Base-by-base conservation (phyloP, 2,797 vertebrate species). In the Bradypodion ventrale region DNA sequence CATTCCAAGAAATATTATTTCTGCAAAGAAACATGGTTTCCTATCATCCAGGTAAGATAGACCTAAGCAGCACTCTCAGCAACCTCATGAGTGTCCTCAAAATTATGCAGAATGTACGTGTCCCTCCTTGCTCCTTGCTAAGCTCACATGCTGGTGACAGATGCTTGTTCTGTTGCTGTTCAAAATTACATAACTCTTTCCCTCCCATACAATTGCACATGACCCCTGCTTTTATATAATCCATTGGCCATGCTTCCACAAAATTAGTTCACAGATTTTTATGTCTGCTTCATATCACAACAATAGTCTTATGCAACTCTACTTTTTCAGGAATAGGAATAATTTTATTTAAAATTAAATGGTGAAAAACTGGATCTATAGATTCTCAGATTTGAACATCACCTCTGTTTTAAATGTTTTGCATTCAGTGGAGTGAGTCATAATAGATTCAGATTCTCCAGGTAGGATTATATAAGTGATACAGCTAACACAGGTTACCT, bases 371-470 rank as follows among this genome's bases (percentile, higher is more conserved):
- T 65, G n/a, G 42, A 82, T 65, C 46, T 66, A 16, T 32, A 19
- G 21, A n/a, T 66, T 75, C 32, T 66, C 60, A 9, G 8, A 63
- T 10, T 49, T 0, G 42, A 29, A 25, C 52, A 29, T 16, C 37
- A 37, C 21, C 16, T 52, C 2, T 29, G 7, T 40, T 84, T 78
- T 52, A 42, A 27, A 79, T 32, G 19, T n/a, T 63, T 23, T 72
- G 44, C 37, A 5, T 40, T n/a, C 44, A 65, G 13, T 62, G n/a
- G 35, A 40, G 74, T 56, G 19, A 35, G 27, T 52, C 12, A 25
- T 79, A 74, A 74, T 72, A 76, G 13, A 46, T 77, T 76, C 29
- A 69, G 63, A 80, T n/a, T 75, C 25, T 44, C 35, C n/a, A 49
- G 21, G n/a, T 77, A 60, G 66, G 19, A n/a, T 40, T 7, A 19